Percentiles rank a stretch among this genome's conserved stretches.
These are phyloP conservation scores for Phenganax subtilis DNA, from an alignment of 92 coral and sea anemone species.

Conservation along the genomic window DNA sequence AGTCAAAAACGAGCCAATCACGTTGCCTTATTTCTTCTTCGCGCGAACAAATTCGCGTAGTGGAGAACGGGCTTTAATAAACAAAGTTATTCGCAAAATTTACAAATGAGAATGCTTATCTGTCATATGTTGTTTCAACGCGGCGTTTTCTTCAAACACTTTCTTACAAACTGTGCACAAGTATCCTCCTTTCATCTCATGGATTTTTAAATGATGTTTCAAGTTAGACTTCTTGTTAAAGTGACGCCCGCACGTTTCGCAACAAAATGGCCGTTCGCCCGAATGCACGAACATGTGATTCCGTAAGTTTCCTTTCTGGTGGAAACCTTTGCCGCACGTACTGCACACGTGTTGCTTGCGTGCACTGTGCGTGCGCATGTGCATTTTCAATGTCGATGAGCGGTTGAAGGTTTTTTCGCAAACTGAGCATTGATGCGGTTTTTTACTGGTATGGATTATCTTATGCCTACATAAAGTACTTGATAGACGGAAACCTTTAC, in stretches of 20 bases:
- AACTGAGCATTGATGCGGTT: constrained; percentile 80
- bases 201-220: constrained; percentile 94
- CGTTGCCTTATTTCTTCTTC: too few relatives aligned
- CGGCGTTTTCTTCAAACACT: constrained; percentile 64
- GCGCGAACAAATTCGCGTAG: too few relatives aligned
- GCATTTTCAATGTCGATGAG: constrained; percentile 92
- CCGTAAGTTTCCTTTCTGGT: constrained; percentile 91
- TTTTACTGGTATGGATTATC: constrained; percentile 94
- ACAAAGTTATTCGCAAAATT: not conserved
- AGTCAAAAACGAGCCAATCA: too few relatives aligned
- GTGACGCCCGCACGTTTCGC: constrained; percentile 81
- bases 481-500: constrained; percentile 95
- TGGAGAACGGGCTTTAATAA: too few relatives aligned
- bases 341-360: constrained; percentile 84
- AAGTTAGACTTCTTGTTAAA: constrained; percentile 98
- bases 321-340: constrained; percentile 93
- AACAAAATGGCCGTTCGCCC: constrained; percentile 91
- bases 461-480: constrained; percentile 95
- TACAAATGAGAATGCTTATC: constrained; percentile 47
- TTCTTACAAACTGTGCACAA: constrained; percentile 75
- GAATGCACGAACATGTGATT: constrained; percentile 98
- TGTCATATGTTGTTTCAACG: constrained; percentile 68
- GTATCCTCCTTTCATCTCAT: constrained; percentile 70
- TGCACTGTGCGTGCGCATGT: constrained; percentile 91
- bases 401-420: constrained; percentile 85